phyloP scores from a whole-genome alignment of 1,140 invertebrate species.

The Paraescarpia echinospica region DNA sequence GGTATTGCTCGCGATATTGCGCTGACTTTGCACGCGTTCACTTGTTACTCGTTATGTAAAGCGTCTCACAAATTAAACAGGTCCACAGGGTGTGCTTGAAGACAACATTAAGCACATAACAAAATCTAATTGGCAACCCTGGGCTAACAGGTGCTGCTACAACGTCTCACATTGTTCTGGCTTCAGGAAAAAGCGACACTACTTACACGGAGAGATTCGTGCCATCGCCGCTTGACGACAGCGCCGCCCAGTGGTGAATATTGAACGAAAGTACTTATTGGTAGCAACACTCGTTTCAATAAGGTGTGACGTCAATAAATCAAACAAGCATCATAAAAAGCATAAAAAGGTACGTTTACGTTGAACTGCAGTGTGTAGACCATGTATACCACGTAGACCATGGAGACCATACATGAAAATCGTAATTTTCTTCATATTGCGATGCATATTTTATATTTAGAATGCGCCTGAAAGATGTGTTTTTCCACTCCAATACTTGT shows the following conservation, averaged over 20 bases:
- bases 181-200: background rate
- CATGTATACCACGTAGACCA: background rate
- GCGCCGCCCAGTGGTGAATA: background rate
- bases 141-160: background rate
- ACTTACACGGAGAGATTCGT: background rate
- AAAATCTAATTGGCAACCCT: background rate
- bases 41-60: background rate
- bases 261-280: background rate
- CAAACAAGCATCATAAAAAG: background rate
- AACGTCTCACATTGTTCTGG: background rate
- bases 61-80: background rate
- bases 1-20: background rate
- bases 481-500: background rate
- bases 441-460: background rate
- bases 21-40: background rate
- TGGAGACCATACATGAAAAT: background rate
- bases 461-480: background rate
- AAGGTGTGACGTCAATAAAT: background rate
- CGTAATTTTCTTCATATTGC: background rate
- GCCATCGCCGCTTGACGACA: background rate
- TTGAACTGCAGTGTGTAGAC: background rate
- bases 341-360: background rate
- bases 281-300: background rate
- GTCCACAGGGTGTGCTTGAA: background rate
- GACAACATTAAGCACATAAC: background rate